Base-by-base conservation (phyloP, 1,140 invertebrate genomes). In the Eumaeus atala region DNA sequence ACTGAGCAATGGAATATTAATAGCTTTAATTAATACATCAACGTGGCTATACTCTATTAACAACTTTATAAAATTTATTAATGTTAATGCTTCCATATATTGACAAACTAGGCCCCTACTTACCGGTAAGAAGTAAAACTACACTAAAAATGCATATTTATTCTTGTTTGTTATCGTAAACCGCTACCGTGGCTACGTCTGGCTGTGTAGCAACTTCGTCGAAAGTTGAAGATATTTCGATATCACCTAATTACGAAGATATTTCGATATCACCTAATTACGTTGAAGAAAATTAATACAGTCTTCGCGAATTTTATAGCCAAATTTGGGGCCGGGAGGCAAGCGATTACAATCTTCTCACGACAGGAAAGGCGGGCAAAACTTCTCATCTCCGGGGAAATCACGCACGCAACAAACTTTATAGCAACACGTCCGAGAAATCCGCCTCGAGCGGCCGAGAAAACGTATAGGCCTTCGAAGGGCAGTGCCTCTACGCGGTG, bases 361-460 rank as follows among this genome's bases (percentile, higher is more conserved):
- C 79, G 81, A 87, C 78, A 86, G 78, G 59, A 75, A 86, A 83
- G 78, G 77, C 79, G 79, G 79, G 83, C 83, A 73, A 44, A 86
- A 86, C 74, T 84, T 77, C 81, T 84, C 83, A 84, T 86, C 83
- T 86, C 83, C 67, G 74, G 83, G 83, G 81, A 86, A 86, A 86
- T 86, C 83, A 86, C 83, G 83, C 83, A 86, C 79, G 81, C 83
- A 84, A 86, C 75, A 81, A 86, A 83, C 79, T 84, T 86, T 86
- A 86, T 86, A 76, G 77, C 79, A 83, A 84, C 83, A 83, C 81
- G 77, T 86, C 80, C 72, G 80, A 77, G 73, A 68, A 77, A 66
- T 77, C 70, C 76, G 83, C 81, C 74, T 62, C 72, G 64, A 83
- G 80, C 78, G 65, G 61, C 70, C 73, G 61, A 77, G 68, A 60